phyloP scores from a whole-genome alignment of 2,113 vertebrate genomes.

The Urocynchramus pylzowi region DNA sequence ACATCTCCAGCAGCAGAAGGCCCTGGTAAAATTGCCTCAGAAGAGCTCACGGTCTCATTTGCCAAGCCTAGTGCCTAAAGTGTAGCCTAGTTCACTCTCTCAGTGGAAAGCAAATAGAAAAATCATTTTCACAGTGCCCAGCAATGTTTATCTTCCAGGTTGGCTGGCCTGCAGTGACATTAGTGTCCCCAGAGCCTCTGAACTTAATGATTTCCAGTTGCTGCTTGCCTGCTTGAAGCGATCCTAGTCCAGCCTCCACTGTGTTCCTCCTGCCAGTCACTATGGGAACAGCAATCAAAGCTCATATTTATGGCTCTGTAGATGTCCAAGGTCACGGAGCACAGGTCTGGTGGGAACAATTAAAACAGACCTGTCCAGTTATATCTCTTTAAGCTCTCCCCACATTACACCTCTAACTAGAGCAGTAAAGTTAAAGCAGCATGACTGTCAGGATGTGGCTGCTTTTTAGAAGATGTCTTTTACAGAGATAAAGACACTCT shows the following conservation, averaged over 20 bases:
- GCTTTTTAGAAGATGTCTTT: not conserved
- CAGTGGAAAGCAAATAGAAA: conserved; percentile 47
- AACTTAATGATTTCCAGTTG: conserved; percentile 55
- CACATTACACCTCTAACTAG: conserved; percentile 28
- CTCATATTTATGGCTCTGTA: conserved; percentile 44
- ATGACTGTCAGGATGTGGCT: conserved; percentile 40
- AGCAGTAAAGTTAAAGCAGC: conserved; percentile 56
- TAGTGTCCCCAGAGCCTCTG: conserved; percentile 53
- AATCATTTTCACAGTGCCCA: conserved; percentile 6
- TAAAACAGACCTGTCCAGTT: conserved; percentile 53
- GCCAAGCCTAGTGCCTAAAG: not conserved
- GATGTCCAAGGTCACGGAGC: conserved; percentile 37
- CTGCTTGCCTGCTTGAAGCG: conserved; percentile 37
- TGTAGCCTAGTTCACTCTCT: not conserved
- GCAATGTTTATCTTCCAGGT: conserved; percentile 52
- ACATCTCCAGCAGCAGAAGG: not conserved
- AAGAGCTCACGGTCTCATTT: not conserved
- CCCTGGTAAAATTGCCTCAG: not conserved
- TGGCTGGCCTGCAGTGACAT: conserved; percentile 44
- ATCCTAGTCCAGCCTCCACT: conserved; percentile 24
- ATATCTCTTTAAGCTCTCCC: conserved; percentile 33
- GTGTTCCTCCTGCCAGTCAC: conserved; percentile 54
- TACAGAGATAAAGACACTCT: not conserved
- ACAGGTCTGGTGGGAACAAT: conserved; percentile 54
- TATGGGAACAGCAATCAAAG: conserved; percentile 65